These are phyloP conservation scores for Orchestia grillus DNA, from an alignment of 1,140 invertebrate genomes.

Conservation along the genomic window DNA sequence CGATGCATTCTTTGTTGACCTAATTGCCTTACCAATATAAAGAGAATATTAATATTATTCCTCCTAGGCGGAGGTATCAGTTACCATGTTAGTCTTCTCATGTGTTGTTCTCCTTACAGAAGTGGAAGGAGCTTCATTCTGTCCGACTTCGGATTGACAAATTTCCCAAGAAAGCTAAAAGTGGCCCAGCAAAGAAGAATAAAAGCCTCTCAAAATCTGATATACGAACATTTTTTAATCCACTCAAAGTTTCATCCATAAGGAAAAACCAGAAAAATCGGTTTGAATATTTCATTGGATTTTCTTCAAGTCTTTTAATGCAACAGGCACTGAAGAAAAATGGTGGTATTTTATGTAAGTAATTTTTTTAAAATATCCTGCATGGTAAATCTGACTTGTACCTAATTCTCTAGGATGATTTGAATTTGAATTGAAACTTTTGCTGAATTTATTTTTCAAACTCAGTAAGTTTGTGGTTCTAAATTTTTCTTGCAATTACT, in stretches of 20 bases:
- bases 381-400: not conserved
- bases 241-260: slow-evolving; percentile 83
- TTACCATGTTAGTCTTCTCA: not conserved
- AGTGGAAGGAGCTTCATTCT: slow-evolving; percentile 60
- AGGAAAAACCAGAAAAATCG: slow-evolving; percentile 82
- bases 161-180: slow-evolving; percentile 57
- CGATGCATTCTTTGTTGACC: not conserved
- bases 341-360: slow-evolving; percentile 85
- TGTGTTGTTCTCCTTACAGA: slow-evolving; percentile 2
- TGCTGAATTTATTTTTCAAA: too few species aligned
- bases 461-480: too few species aligned
- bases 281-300: slow-evolving; percentile 92
- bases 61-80: not conserved
- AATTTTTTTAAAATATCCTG: not conserved
- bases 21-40: not conserved
- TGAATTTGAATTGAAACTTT: too few species aligned
- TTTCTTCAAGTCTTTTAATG: slow-evolving; percentile 85
- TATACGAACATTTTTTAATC: slow-evolving; percentile 87
- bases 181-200: slow-evolving; percentile 41
- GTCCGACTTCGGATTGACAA: slow-evolving; percentile 60
- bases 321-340: slow-evolving; percentile 87
- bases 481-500: too few species aligned
- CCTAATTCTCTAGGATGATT: not conserved
- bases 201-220: slow-evolving; percentile 79
- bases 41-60: not conserved